Evolutionary conservation across 2,888 invertebrate genomes (phyloP), one percentile per base, ranked within the genome.

Genomic region (Melipona beecheii): DNA sequence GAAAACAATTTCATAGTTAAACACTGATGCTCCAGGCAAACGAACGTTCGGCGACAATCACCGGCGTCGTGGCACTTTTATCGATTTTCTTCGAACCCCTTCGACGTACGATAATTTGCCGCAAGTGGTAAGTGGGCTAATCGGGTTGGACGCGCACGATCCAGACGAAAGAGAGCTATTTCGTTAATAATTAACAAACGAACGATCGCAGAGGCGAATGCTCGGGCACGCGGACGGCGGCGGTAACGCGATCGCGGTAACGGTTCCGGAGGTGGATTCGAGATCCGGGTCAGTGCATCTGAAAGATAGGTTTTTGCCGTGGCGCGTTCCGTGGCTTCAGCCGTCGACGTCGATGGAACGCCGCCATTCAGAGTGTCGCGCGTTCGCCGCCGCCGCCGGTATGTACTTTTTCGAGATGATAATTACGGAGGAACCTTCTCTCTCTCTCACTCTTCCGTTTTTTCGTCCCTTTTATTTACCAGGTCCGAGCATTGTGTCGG

Each of bases 251-350:
- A 81, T 77, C 60, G 27, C 64, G 43, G 69, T 80, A 75, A 77
- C 70, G 52, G 54, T 60, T 71, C 36, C 64, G 56, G 62, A 58
- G 65, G 74, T 56, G 60, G 72, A 80, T 80, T 66, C 49, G 31
- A 54, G 80, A 84, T 84, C 56, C 84, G 84, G 84, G 85, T 85
- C 85, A 84, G 72, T 43, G 80, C 77, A 68, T 68, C 60, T 52
- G 84, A 80, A 85, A 84, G 78, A 72, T 78, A 65, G 58, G 54
- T 58, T 52, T 64, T 36, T 62, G 43, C 68, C 2, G 50, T 17
- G 17, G 50, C 62, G 24, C 62, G 24, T 77, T 27, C 50, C 19
- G 6, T 24, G 27, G 62, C 64, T 60, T 11, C 24, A 19, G 15
- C 27, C 27, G 27, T 43, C 24, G 70, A 49, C 27, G 50, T n/a